These are phyloP conservation scores for Petrolisthes manimaculis DNA, from an alignment of 2,888 invertebrate genomes.

Conservation along the genomic window DNA sequence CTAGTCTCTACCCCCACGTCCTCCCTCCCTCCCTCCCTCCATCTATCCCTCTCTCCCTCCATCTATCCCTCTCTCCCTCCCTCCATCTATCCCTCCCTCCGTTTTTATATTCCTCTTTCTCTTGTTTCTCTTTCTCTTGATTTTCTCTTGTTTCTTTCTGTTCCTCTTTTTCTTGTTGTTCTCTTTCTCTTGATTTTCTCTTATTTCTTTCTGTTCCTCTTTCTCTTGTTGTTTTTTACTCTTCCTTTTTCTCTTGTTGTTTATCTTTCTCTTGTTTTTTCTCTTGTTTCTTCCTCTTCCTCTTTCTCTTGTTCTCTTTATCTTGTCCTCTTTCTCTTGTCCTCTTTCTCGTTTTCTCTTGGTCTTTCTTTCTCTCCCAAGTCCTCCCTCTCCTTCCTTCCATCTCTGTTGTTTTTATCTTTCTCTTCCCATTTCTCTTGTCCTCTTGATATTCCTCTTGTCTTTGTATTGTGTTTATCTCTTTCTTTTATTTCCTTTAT, in stretches of 20 bases:
- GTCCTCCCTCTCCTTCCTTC: background rate
- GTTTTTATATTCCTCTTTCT: background rate
- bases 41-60: background rate
- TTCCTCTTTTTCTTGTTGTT: no score
- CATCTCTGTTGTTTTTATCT: background rate
- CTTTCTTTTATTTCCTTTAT: no score
- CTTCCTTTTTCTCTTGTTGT: background rate
- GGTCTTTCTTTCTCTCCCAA: background rate
- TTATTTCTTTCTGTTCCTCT: background rate
- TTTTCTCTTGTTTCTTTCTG: no score
- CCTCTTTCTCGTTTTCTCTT: background rate
- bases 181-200: background rate
- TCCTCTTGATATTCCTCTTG: background rate
- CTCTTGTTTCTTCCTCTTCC: background rate
- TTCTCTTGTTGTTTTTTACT: background rate
- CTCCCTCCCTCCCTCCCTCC: background rate
- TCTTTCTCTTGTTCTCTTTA: background rate
- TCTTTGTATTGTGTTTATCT: no score
- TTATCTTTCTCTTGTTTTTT: background rate
- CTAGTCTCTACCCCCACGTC: background rate
- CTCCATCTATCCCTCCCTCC: background rate
- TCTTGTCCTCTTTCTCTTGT: background rate
- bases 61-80: conserved; percentile 9
- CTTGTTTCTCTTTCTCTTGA: background rate
- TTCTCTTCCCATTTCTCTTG: background rate